Evolutionary conservation across 2,113 vertebrate species (phyloP).

Genomic region (Gnathonemus longibarbis): DNA sequence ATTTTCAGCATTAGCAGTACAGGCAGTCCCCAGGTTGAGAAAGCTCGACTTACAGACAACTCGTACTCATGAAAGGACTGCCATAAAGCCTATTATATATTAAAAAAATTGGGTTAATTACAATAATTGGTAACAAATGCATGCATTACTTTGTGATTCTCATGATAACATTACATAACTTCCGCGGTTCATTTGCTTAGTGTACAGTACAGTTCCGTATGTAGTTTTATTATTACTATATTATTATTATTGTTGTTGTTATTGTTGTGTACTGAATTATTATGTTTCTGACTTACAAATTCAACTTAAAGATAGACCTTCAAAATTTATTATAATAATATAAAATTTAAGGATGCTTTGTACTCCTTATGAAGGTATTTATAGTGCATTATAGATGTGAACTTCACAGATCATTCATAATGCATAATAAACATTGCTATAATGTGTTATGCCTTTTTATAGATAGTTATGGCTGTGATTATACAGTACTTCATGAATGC

Average conservation of each 20-base stretch:
- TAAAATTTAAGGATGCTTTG: too few species aligned
- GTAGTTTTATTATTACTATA: not conserved
- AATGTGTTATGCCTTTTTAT: too few species aligned
- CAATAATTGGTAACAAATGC: not conserved
- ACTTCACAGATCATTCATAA: too few species aligned
- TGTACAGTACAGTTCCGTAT: not conserved
- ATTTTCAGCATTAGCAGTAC: not conserved
- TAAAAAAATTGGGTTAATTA: not conserved
- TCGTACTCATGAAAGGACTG: not conserved
- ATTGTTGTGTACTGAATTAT: not conserved
- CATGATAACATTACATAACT: not conserved
- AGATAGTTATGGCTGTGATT: too few species aligned
- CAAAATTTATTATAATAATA: too few species aligned
- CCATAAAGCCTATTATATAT: not conserved
- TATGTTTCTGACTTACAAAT: not conserved
- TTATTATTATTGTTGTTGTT: not conserved
- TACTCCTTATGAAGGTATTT: not conserved
- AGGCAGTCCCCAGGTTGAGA: not conserved
- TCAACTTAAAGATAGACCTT: not conserved
- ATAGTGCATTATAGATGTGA: too few species aligned
- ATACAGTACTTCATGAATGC: too few species aligned
- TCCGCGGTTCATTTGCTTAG: not conserved
- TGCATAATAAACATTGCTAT: too few species aligned
- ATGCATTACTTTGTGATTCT: not conserved
- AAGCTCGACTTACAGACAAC: not conserved